Base-by-base conservation (phyloP, 2,888 invertebrate genomes). In the Pachycephus smyrnensis region DNA sequence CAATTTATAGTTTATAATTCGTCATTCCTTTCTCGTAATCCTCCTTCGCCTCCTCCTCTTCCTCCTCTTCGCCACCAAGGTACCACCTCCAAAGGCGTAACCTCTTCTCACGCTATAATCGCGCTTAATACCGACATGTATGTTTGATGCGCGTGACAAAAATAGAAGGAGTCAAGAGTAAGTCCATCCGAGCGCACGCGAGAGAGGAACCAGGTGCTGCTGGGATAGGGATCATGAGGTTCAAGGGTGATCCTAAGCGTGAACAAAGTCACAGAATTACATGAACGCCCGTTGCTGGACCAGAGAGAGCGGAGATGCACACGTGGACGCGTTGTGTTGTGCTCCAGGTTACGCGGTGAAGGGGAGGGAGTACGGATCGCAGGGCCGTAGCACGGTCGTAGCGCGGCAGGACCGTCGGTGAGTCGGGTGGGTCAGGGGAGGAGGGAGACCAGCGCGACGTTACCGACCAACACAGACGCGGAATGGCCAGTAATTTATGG, bases 401-500 rank as follows among this genome's bases (percentile, higher is more conserved):
- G 4, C 33, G 71, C 33, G 33, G 4, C 33, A 3, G 33, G 31
- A 71, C 71, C 71, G 31, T 55, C 55, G 0, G 71, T 6, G 30
- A 12, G 71, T 30, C 71, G 71, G 71, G 31, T 33, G 33, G 71
- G 12, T 6, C 71, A 69, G 79, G 76, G 74, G 76, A 77, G 75
- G 75, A 77, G 77, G 73, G 76, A 74, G 76, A 80, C 80, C 68
- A 37, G 31, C 78, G 81, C 81, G 55, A 55, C 55, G 82, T 84
- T 85, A 82, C 84, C 80, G 79, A 84, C 85, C 86, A 87, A 87
- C 89, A 86, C 86, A 89, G 87, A 87, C 86, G 85, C 84, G 87
- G 86, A 89, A 89, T 88, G 88, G 88, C 85, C 85, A 86, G 89
- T 90, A 89, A 89, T 89, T 89, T 89, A 90, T 89, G 89, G 89